Base-by-base conservation (phyloP, 2,797 vertebrate genomes). In the Sarcoramphus papa region DNA sequence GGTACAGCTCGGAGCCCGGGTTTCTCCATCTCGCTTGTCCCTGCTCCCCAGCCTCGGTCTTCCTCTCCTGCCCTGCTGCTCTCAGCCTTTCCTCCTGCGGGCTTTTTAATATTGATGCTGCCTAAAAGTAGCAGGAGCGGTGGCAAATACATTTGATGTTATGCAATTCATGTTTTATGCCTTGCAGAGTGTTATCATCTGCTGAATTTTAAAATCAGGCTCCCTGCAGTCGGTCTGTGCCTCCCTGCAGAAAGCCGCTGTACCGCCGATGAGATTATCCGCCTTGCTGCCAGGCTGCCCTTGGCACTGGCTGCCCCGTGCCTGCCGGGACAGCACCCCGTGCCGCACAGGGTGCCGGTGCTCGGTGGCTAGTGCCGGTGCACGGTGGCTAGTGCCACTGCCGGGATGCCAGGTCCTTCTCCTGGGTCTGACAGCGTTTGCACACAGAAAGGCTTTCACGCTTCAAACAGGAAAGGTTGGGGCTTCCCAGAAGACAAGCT, bases 361-460 rank as follows among this genome's bases (percentile, higher is more conserved):
- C 41, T 18, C 8, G 19, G 53, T 67, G 65, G 28, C 64, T 40
- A 1, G 6, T 57, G 17, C 22, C 9, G 8, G 2, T 24, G 35
- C 41, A 18, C 8, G 12, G 53, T 67, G 65, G 28, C 64, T 40
- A 1, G 6, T 57, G 78, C 53, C 11, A 11, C 43, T 22, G 78
- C 54, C 5, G 2, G 6, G 50, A 31, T 35, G 31, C 31, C 51
- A 5, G 62, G 64, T 22, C 37, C 47, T 70, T 22, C 79, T 51
- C 13, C 25, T 1, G 16, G 10, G 9, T 20, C 37, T 7, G 1
- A 9, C 16, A 3, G 35, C 6, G 2, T 10, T 53, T 7, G 3
- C 10, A 4, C 31, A 21, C 37, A 53, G 56, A 17, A 72, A 59
- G 20, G n/a, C 19, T 53, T 53, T 63, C 48, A 37, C 5, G 2